Evolutionary conservation across 2,888 invertebrate genomes (phyloP).

Genomic region (Dryobota labecula): DNA sequence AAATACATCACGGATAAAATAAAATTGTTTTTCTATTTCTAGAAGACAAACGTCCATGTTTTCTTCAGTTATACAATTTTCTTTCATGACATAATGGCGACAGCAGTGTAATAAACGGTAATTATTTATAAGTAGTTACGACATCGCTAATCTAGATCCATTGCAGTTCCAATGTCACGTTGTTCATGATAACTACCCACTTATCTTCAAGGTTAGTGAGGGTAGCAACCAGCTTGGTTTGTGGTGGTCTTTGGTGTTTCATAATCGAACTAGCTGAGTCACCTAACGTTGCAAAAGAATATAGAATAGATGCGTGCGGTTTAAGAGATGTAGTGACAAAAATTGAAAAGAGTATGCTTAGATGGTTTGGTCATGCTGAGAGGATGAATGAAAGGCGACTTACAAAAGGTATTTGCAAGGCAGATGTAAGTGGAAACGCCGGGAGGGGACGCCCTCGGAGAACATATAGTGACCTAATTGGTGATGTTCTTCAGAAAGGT

Average conservation of each 20-base stretch:
- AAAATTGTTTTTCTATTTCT: constrained; percentile 32
- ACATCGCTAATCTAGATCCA: constrained; percentile 29
- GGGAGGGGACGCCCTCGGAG: no score
- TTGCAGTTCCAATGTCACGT: constrained; percentile 56
- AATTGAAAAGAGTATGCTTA: no score
- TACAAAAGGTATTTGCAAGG: no score
- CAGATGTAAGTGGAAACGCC: no score
- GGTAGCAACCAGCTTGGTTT: constrained; percentile 22
- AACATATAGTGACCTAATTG: no score
- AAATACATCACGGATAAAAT: constrained; percentile 19
- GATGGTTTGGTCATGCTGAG: no score
- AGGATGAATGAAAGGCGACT: no score
- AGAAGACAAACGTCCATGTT: constrained; percentile 34
- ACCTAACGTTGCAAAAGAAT: not conserved
- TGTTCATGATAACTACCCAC: constrained; percentile 49
- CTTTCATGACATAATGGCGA: constrained; percentile 23
- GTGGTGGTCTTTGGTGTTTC: constrained; percentile 19
- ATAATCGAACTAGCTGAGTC: constrained; percentile 7
- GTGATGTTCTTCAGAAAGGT: no score
- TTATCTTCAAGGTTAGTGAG: constrained; percentile 49
- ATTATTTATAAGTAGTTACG: constrained; percentile 28
- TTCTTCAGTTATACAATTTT: constrained; percentile 21
- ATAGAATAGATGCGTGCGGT: no score
- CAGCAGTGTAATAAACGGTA: constrained; percentile 26
- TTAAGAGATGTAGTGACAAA: no score